A percentile compares a stretch with the other conserved stretches of the same genome.
These are phyloP conservation scores for Cryptus viduatorius DNA, from an alignment of 2,888 invertebrate species.

Conservation along the genomic window DNA sequence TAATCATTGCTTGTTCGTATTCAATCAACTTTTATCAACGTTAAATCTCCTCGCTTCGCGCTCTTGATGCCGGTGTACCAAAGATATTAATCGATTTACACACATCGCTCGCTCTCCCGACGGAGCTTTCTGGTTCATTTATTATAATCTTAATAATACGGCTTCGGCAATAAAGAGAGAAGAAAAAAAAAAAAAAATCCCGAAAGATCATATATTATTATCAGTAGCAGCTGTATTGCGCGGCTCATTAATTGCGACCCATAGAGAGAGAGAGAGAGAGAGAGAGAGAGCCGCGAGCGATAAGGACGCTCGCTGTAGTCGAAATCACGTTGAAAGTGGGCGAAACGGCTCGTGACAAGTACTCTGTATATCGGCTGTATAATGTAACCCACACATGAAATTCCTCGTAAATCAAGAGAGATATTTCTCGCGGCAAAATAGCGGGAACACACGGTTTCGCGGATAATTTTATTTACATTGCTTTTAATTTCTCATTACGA, in stretches of 20 bases:
- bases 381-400: background rate
- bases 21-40: conserved; percentile 52
- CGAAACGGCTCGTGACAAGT: conserved; percentile 15
- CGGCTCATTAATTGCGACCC: conserved; percentile 12
- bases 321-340: conserved; percentile 40
- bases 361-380: conserved; percentile 3
- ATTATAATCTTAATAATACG: conserved; percentile 50
- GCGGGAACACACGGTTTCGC: conserved; percentile 11
- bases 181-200: background rate
- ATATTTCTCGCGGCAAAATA: conserved; percentile 41
- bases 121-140: conserved; percentile 53
- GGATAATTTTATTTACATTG: conserved; percentile 52
- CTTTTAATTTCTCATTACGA: conserved; percentile 53
- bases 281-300: conserved; percentile 2
- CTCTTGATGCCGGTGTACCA: conserved; percentile 32
- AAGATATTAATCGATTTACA: conserved; percentile 51
- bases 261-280: background rate
- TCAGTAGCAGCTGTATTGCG: conserved; percentile 15
- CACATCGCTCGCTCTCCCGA: conserved; percentile 1
- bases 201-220: background rate
- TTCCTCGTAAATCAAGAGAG: conserved; percentile 25
- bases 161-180: background rate
- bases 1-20: conserved; percentile 42
- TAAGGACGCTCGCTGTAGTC: conserved; percentile 44
- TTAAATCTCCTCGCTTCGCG: conserved; percentile 33